These are phyloP conservation scores for Dendrocincla tyrannina DNA, from an alignment of 2,797 vertebrate species.

Conservation along the genomic window DNA sequence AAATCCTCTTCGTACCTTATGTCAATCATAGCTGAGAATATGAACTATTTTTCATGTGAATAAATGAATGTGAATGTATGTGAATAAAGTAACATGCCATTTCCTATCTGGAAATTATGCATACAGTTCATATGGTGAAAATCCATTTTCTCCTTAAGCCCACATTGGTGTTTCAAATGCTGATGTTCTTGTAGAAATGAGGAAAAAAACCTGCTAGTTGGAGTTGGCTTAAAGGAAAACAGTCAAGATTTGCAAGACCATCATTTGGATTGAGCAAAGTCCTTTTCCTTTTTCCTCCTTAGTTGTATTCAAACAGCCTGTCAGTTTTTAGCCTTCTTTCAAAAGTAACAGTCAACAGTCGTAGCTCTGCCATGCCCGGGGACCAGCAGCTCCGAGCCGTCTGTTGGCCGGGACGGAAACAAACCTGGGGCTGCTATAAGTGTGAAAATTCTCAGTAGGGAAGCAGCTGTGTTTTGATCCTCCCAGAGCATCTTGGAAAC, in stretches of 20 bases:
- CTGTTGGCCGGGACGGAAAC: conserved; percentile 63
- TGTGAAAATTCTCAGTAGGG: conserved; percentile 65
- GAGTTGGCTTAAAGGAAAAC: conserved; percentile 43
- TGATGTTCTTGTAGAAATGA: conserved; percentile 35
- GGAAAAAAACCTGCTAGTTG: background rate
- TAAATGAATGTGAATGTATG: conserved; percentile 72
- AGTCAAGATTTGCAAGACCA: conserved; percentile 47
- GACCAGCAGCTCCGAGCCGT: conserved; percentile 58
- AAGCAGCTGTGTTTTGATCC: conserved; percentile 72
- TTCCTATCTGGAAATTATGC: conserved; percentile 71
- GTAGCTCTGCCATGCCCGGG: conserved; percentile 57
- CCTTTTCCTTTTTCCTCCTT: conserved; percentile 37
- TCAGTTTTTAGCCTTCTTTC: conserved; percentile 66
- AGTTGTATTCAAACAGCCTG: conserved; percentile 67
- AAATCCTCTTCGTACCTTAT: conserved; percentile 70
- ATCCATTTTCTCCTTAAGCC: conserved; percentile 61
- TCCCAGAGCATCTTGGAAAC: conserved; percentile 61
- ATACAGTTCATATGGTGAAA: conserved; percentile 69
- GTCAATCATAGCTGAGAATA: conserved; percentile 70
- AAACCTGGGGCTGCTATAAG: conserved; percentile 63
- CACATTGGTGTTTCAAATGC: conserved; percentile 54
- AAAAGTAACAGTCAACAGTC: conserved; percentile 61
- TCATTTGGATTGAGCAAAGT: conserved; percentile 39
- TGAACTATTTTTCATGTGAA: conserved; percentile 67
- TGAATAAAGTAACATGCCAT: conserved; percentile 72